Evolutionary conservation across 1,140 invertebrate species (phyloP), one percentile per base, ranked within the genome.

Genomic region (Doryteuthis pealeii): DNA sequence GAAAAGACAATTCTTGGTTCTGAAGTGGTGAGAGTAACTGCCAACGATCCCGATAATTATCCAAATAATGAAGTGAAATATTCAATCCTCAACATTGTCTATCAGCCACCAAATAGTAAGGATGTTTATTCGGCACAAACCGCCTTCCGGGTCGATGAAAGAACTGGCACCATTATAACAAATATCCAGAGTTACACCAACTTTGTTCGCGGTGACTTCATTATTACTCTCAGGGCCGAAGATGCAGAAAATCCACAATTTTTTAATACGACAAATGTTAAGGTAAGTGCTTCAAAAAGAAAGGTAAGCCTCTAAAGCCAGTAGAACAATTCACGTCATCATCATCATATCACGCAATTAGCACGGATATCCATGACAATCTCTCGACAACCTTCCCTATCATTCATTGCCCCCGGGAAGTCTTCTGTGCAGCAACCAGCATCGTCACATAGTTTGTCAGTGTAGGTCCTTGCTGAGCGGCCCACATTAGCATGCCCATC

Each of bases 181-280:
- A 70, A 30, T 65, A 40, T 35, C 65, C 66, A 22, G 72, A 70
- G 72, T 12, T 77, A 77, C 70, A 70, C 62, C 15, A 77, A 77
- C 30, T 81, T 73, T 40, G 31, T 78, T 71, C 74, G 73, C 1
- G 76, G 80, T 8, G 76, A 75, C 35, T 83, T 83, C 71, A 72
- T 58, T 10, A 70, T 83, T 26, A 71, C 43, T 1, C 49, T 83
- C 1, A 65, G 58, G 26, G 81, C 79, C 22, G 65, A 72, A 58
- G 80, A 83, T 66, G 40, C 30, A 10, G 14, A 69, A 15, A 77
- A 79, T 30, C 65, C 62, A 15, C 12, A 15, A 15, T 58, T 76
- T 2, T 68, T 58, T 40, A 76, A 78, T 68, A 74, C 58, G 6
- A 62, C 74, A 30, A 26, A 26, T 18, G 68, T 78, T 10, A 76